Evolutionary conservation across 2,113 vertebrate genomes (phyloP), one percentile per base, ranked within the genome.

Genomic region (Chrysemys picta): DNA sequence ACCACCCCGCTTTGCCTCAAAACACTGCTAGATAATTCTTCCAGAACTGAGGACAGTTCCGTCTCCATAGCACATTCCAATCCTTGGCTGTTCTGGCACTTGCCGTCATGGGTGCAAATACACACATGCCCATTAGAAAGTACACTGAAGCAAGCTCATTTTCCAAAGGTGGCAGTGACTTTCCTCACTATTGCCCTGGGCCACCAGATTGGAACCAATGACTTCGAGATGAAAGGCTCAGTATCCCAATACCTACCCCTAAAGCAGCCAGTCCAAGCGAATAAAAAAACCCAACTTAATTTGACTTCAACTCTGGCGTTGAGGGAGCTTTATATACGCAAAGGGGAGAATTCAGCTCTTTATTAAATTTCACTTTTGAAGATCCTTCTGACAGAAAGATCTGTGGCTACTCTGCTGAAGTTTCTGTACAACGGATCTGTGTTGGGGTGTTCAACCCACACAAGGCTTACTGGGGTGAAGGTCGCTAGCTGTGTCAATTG

Each of bases 381-480:
- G 75, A 14, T 17, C 45, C 50, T 72, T 24, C 42, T 56, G 22
- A 11, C 38, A 42, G 50, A 3, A 54, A 54, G 14, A 69, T 8
- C 0, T n/a, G 6, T 45, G 42, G 42, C 56, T 7, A 45, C 6
- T 17, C 13, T 6, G 12, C 54, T 1, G 0, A 78, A 50, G 9
- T 69, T 85, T 82, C 42, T 50, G 12, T 3, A 42, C 53, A 78
- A 42, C 0, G 5, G 35, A 3, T 25, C 21, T 24, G 0, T 5
- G 62, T 35, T 65, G 62, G 31, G 7, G 65, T 22, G 35, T 69
- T 4, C 8, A 38, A 4, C 35, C 35, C 65, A 69, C 62, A 10
- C 62, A 69, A 19, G 35, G 62, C 31, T 16, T 69, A n/a, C 21
- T 19, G 62, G 35, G 35, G 35, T 6, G 12, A 62, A 35, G 29